Base-by-base conservation (phyloP, 2,797 vertebrate genomes). In the Morelia viridis region DNA sequence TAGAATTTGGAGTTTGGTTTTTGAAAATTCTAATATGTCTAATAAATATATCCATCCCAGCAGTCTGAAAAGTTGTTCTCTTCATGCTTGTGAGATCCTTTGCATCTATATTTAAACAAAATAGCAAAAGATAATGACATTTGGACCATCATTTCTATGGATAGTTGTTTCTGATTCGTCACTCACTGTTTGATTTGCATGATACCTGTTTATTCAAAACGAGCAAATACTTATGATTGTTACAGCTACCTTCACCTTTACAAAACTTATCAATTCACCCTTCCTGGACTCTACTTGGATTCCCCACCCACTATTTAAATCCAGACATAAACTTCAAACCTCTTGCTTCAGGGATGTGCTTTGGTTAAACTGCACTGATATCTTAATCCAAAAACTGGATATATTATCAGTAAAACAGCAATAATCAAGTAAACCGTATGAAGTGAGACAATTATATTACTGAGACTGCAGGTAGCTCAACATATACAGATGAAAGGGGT, bases 61-160 rank as follows among this genome's bases (percentile, higher is more conserved):
- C 53, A 84, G 19, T 88, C 56, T 60, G 50, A 93, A 93, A 93
- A 65, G 3, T 31, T 15, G 28, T 31, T n/a, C 4, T 85, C 26
- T 41, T 60, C 58, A 46, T 62, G 46, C 6, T 28, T 53, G 41
- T 17, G 87, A 64, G 46, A 90, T 87, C 19, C 89, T 94, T 87
- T 87, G 1, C 22, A 88, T 91, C 35, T 3, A 76, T 6, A 41
- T 91, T 84, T 4, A 93, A 93, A 96, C 80, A 64, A 89, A 62
- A 9, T 57, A 0, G 0, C 91, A 12, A 86, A 87, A 17, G 0
- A 0, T 28, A 80, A 56, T 11, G n/a, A 58, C 19, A 46, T 35
- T 11, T 87, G 28, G 31, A 13, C 10, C 31, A 35, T 13, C 4
- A 22, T 57, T 56, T 57, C 28, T 71, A n/a, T 71, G 64, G n/a